A percentile compares a stretch with the other conserved stretches of the same genome.
Evolutionary conservation across 2,888 invertebrate genomes (phyloP).

Genomic region (Callimorpha dominula): DNA sequence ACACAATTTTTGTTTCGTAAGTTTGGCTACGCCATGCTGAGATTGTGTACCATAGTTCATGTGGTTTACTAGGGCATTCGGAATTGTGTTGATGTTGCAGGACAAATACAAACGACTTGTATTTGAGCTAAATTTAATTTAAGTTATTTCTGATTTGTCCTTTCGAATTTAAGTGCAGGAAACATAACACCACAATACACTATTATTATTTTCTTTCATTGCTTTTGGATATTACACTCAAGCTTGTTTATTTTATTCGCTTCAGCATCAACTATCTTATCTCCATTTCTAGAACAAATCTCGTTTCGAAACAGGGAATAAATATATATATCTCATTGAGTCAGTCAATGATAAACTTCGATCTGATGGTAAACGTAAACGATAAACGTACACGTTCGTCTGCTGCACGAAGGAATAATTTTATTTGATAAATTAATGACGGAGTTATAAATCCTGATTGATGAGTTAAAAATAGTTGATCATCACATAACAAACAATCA

Average conservation of each 20-base stretch:
- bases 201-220: conserved; percentile 31
- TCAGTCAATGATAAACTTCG: background rate
- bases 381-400: background rate
- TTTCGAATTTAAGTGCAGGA: background rate
- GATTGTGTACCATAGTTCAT: conserved; percentile 10
- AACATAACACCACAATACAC: background rate
- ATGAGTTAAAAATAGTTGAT: no score
- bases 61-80: conserved; percentile 9
- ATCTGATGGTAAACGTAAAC: background rate
- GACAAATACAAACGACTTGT: background rate
- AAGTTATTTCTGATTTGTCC: conserved; percentile 2
- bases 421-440: background rate
- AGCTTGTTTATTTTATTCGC: conserved; percentile 34
- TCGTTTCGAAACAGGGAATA: conserved; percentile 27
- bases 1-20: conserved; percentile 46
- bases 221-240: conserved; percentile 17
- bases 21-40: conserved; percentile 25
- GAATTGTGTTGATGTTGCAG: conserved; percentile 13
- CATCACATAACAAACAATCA: no score
- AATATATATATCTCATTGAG: conserved; percentile 17
- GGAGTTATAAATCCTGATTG: no score
- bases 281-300: conserved; percentile 30
- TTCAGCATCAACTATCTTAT: conserved; percentile 47
- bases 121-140: background rate
- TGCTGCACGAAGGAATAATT: background rate